Base-by-base conservation (phyloP, 2,888 invertebrate species). In the Apantesis nais region DNA sequence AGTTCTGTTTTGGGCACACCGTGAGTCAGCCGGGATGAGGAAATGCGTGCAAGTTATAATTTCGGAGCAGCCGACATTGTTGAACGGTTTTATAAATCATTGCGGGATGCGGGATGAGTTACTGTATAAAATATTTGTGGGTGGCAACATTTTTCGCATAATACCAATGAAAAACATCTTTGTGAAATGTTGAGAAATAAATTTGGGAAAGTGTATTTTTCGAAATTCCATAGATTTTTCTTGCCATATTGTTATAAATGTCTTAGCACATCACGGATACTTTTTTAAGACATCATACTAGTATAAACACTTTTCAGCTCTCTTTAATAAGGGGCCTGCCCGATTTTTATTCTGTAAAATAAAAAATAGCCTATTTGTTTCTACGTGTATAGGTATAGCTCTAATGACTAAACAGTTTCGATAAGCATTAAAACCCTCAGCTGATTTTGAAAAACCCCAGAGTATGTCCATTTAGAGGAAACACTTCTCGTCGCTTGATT, bases 1-100 rank as follows among this genome's bases (percentile, higher is more conserved):
- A 93, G 92, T 93, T 94, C 93, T 93, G 93, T 94, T 94, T 93
- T 89, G 89, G 93, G 93, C 90, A 87, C 92, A 83, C 85, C 82
- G 88, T 94, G 94, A 94, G 89, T 94, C 94, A 94, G 88, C 83
- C 86, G 88, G 89, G 91, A 93, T 92, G 93, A 94, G 94, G 94
- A 94, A 94, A 94, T 93, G 93, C 93, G 92, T 92, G 93, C 92
- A 90, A 88, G 93, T 91, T 93, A 93, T 93, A 93, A 93, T 93
- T 93, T 93, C 88, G 87, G 92, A 89, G 85, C 89, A 86, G 87
- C 92, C 90, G 90, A 93, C 93, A 92, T 92, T 92, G 93, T 93
- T 91, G 89, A 89, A 90, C 89, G 89, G 86, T 89, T 91, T 90
- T 90, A 91, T 92, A 92, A 92, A 93, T 92, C 89, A 88, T 82